Conservation (phyloP, 2,888 invertebrate species). For the Apotomis betuletana region DNA sequence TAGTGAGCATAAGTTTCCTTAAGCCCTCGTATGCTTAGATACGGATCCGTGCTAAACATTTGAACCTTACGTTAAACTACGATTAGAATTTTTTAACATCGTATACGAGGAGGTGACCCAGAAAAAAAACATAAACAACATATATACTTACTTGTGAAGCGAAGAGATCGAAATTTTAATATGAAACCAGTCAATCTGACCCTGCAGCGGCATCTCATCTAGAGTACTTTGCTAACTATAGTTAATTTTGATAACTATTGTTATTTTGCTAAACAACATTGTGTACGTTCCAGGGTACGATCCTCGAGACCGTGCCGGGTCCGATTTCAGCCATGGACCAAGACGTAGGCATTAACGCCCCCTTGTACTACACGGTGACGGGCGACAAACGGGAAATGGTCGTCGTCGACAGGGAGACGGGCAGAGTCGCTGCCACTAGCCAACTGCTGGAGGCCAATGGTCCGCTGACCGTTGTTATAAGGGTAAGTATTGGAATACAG, state of each 20-base stretch:
- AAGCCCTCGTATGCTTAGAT: too few species aligned
- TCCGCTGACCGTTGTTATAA: slow-evolving; percentile 91
- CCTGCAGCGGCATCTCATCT: too few species aligned
- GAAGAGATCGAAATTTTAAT: too few species aligned
- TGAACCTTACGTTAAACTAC: too few species aligned
- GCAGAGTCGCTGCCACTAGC: slow-evolving; percentile 83
- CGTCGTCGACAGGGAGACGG: slow-evolving; percentile 85
- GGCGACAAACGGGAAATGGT: slow-evolving; percentile 86
- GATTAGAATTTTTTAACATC: too few species aligned
- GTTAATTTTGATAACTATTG: neutral
- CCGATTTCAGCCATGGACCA: slow-evolving; percentile 91
- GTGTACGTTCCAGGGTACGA: slow-evolving; percentile 77
- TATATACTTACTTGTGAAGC: too few species aligned
- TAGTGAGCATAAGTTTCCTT: too few species aligned
- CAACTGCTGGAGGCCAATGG: slow-evolving; percentile 84
- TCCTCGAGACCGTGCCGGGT: slow-evolving; percentile 87
- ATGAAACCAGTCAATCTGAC: too few species aligned
- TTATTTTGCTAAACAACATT: slow-evolving; percentile 17
- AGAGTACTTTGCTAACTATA: too few species aligned
- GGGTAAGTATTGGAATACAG: slow-evolving; percentile 72
- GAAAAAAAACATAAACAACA: too few species aligned
- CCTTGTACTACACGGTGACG: slow-evolving; percentile 87
- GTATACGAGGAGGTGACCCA: too few species aligned
- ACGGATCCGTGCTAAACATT: too few species aligned
- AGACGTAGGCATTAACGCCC: slow-evolving; percentile 89